Conservation (phyloP, 2,888 invertebrate genomes). For the Eupithecia pulchellata region DNA sequence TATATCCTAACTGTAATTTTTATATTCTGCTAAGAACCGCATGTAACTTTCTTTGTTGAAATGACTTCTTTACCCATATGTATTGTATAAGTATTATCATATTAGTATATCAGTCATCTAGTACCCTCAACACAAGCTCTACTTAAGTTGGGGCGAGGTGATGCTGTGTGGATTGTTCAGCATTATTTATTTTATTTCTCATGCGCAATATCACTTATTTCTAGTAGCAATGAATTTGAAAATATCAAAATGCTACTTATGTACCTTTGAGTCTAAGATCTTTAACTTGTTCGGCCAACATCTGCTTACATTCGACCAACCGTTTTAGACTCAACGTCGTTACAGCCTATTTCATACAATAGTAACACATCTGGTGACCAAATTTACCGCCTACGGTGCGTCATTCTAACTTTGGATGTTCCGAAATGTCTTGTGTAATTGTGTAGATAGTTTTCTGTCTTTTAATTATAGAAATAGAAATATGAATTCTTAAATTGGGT, state of each 20-base stretch:
- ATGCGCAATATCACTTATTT: background rate
- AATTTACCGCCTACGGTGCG: conserved; percentile 51
- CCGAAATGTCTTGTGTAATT: conserved; percentile 28
- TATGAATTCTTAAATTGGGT: too few species aligned
- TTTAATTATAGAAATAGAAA: background rate
- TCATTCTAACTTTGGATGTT: conserved; percentile 23
- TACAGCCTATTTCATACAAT: conserved; percentile 10
- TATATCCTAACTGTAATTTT: too few species aligned
- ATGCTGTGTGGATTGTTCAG: too few species aligned
- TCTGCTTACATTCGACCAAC: background rate
- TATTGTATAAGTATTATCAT: too few species aligned
- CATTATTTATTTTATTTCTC: too few species aligned
- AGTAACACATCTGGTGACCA: conserved; percentile 60
- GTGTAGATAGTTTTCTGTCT: conserved; percentile 14
- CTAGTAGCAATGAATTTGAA: background rate
- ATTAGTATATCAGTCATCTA: too few species aligned
- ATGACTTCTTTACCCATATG: too few species aligned
- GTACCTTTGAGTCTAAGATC: background rate
- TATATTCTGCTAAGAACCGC: too few species aligned
- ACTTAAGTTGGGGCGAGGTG: too few species aligned
- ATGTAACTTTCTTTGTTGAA: too few species aligned
- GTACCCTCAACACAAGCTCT: too few species aligned
- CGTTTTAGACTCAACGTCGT: background rate
- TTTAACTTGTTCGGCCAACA: background rate
- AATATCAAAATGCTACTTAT: background rate